Conservation (phyloP, 2,888 invertebrate species). For the Leptopterna dolabrata region DNA sequence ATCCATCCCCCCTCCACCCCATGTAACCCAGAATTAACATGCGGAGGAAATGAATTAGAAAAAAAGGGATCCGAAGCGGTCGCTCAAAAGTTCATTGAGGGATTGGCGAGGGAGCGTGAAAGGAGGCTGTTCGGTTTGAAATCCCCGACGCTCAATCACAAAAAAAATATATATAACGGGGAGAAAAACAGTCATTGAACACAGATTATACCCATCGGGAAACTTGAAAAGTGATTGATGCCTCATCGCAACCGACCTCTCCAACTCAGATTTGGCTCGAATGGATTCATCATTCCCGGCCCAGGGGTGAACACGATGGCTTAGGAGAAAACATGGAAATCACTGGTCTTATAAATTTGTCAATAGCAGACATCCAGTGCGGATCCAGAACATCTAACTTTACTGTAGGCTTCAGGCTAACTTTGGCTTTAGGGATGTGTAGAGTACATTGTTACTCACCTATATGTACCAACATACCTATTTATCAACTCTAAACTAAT, state of each 20-base stretch:
- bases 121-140: background rate
- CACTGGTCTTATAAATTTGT: too few relatives aligned
- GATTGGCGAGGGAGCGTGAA: background rate
- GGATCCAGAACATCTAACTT: too few relatives aligned
- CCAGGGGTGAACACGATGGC: background rate
- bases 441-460: too few relatives aligned
- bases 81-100: background rate
- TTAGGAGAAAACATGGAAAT: background rate
- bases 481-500: background rate
- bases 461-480: too few relatives aligned
- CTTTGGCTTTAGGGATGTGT: too few relatives aligned
- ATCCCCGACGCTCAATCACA: background rate
- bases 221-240: background rate
- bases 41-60: background rate
- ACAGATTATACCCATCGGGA: background rate
- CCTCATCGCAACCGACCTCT: background rate
- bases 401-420: too few relatives aligned
- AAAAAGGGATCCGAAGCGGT: background rate
- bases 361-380: too few relatives aligned
- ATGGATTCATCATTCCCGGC: background rate
- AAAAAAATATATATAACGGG: background rate
- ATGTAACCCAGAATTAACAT: background rate
- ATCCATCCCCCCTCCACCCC: background rate
- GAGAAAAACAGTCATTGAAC: background rate
- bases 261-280: background rate